A percentile compares a stretch with the other conserved stretches of the same genome.
These are phyloP conservation scores for Anser cygnoides DNA, from an alignment of 2,113 vertebrate genomes.

Conservation along the genomic window DNA sequence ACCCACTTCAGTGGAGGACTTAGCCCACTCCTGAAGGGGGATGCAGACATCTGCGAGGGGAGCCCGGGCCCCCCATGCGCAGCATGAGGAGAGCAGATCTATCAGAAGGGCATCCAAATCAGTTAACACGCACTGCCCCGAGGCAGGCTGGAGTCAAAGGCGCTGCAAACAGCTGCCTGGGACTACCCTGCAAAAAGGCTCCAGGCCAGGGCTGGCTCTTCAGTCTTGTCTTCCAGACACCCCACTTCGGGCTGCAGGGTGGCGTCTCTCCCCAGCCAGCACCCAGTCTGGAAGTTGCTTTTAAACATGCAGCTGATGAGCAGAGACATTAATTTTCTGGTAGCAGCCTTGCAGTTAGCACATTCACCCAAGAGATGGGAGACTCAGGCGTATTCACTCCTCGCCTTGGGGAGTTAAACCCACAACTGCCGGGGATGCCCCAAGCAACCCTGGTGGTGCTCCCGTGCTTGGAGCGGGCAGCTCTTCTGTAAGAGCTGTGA, in stretches of 20 bases:
- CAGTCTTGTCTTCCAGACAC: neutral
- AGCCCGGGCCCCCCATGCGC: neutral
- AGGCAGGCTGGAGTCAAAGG: neutral
- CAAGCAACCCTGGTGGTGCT: neutral
- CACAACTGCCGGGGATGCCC: neutral
- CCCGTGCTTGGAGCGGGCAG: neutral
- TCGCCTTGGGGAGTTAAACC: neutral
- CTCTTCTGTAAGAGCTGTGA: neutral
- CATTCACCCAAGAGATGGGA: neutral
- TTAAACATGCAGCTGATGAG: neutral
- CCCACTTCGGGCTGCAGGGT: neutral
- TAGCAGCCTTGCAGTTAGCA: neutral
- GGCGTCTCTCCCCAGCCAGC: neutral
- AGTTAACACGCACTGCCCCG: fast-evolving
- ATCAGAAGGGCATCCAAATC: neutral
- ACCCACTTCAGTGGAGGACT: fast-evolving
- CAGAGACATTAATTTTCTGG: neutral
- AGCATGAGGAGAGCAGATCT: fast-evolving
- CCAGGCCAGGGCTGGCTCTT: neutral
- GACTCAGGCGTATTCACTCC: neutral
- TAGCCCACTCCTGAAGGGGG: neutral
- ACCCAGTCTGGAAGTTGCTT: neutral
- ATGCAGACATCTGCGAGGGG: neutral
- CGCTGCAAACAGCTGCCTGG: neutral
- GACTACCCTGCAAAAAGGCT: neutral